Base-by-base conservation (phyloP, 2,113 vertebrate species). In the Glareola pratincola region DNA sequence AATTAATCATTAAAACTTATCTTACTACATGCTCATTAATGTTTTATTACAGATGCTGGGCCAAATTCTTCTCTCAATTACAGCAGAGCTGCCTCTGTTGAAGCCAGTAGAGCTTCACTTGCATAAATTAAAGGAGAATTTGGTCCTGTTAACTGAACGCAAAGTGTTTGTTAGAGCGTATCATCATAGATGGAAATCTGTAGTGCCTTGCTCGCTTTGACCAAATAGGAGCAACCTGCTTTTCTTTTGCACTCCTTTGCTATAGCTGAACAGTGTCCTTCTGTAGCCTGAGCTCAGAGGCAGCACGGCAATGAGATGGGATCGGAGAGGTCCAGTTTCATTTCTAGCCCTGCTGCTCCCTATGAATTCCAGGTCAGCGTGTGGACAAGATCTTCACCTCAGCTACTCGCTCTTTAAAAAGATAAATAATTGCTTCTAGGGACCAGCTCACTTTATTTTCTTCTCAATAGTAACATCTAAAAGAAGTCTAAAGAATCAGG, bases 1-100 rank as follows among this genome's bases (percentile, higher is more conserved):
- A 98, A 98, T 98, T 98, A 98, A 98, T 98, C 98, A 98, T 98
- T 98, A 97, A 98, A 98, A 97, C 97, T 97, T 98, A 92, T 97
- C 97, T 98, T 97, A 97, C 97, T 97, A 97, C 95, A 97, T 96
- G 93, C 59, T 98, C 98, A 98, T 98, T 98, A 98, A 98, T 97
- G 97, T 98, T 98, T 98, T 98, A 98, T 98, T 98, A 95, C 80
- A 96, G 71, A 98, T 95, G 74, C 85, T 95, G 92, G 97, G 94
- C 96, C 95, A 97, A 96, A 96, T 96, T 94, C 85, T 97, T 96
- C 77, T 71, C 92, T 95, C 91, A 88, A 84, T 94, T 96, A 85
- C 85, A 96, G 76, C 84, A 88, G 76, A 85, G 59, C 78, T 94
- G 91, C 81, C 73, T 95, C 83, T 85, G 74, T 60, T 89, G 85